A percentile compares a stretch with the other conserved stretches of the same genome.
These are phyloP conservation scores for Neoarius graeffei DNA, from an alignment of 2,113 vertebrate species.

Conservation along the genomic window DNA sequence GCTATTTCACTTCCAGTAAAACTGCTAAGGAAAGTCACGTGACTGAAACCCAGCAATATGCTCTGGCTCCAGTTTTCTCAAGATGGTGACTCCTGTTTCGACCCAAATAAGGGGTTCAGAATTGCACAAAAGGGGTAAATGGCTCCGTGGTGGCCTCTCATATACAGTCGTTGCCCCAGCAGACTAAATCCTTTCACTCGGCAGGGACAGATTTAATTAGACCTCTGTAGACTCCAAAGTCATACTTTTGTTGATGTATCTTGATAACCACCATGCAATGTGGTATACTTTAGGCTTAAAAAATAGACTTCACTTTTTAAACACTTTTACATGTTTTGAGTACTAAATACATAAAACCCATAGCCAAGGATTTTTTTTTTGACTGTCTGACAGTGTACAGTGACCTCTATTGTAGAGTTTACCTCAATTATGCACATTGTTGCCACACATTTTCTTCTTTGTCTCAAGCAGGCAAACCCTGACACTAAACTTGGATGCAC, in stretches of 20 bases:
- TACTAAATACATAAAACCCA: background rate
- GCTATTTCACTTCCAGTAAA: no score
- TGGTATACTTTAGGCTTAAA: background rate
- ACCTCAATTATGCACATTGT: background rate
- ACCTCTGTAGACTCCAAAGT: background rate
- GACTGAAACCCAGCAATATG: no score
- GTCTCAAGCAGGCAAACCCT: background rate
- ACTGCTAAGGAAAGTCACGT: no score
- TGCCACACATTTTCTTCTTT: background rate
- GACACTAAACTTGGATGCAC: slow-evolving; percentile 27
- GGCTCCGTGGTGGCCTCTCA: background rate
- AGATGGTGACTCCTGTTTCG: background rate
- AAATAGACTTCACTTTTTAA: background rate
- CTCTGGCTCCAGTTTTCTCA: no score
- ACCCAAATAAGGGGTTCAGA: background rate
- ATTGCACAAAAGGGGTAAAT: background rate
- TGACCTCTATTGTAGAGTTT: background rate
- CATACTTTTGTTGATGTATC: background rate
- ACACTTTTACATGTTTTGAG: background rate
- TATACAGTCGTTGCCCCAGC: background rate
- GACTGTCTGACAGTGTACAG: background rate
- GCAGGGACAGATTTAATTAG: background rate
- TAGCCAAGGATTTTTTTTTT: background rate
- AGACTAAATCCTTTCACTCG: background rate
- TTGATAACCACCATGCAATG: background rate